Base-by-base conservation (phyloP, 2,113 vertebrate species). In the Tylochromis polylepis region DNA sequence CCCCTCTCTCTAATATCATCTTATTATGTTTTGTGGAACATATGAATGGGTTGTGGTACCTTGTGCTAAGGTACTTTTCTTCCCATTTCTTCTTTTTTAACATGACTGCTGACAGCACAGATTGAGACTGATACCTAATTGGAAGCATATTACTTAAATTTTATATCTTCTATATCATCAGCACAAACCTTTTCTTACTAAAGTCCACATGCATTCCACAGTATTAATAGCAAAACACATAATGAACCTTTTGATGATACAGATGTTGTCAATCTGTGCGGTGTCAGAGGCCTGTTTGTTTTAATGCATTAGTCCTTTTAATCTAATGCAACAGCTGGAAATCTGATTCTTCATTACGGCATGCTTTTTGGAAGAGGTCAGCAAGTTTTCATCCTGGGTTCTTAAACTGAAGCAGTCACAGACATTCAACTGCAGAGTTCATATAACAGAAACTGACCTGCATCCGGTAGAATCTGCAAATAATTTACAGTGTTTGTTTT, bases 401-500 rank as follows among this genome's bases (percentile, higher is more conserved):
- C 83, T 81, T 85, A 57, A 59, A 56, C 82, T 56, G 5, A 2
- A 29, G 31, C 3, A 41, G 41, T 58, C 5, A 31, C 8, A 75
- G 27, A 41, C 22, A 22, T 58, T 49, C 8, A 6, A 56, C 29
- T 49, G n/a, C 56, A 12, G 15, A 41, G 53, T 81, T 55, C 27
- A 51, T 14, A 15, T 49, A 14, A 20, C 56, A 0, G 11, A 18
- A 87, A 55, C 10, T 6, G 34, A 49, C 11, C 49, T 77, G 36
- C 5, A n/a, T 85, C 79, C 43, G 79, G 11, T 65, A 29, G 70
- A 91, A 77, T 77, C 62, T 87, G 90, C 88, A 84, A 75, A 81
- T 56, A 22, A 72, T 75, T 70, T 2, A 8, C 53, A 36, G 55
- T 3, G 14, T 55, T 79, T 79, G 53, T 49, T 88, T 79, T 15